These are phyloP conservation scores for Agelastica alni DNA, from an alignment of 2,888 invertebrate species.

Conservation along the genomic window DNA sequence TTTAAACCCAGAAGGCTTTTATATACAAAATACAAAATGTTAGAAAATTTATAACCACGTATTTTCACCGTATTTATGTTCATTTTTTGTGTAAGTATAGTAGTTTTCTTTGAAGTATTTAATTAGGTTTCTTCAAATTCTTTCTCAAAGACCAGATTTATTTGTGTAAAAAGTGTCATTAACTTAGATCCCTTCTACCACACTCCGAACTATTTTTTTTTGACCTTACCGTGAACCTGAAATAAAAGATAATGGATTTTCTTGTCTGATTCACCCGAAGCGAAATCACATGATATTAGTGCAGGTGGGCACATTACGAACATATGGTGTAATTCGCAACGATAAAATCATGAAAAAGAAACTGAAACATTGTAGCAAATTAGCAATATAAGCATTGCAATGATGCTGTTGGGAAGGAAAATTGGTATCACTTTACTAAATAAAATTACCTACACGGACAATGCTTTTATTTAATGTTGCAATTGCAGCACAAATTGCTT, in stretches of 20 bases:
- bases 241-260: conserved; percentile 23
- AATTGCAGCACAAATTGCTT: neutral
- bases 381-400: conserved; percentile 16
- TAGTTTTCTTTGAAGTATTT: too few species aligned
- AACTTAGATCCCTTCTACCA: too few species aligned
- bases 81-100: too few species aligned
- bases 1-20: too few species aligned
- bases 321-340: conserved; percentile 25
- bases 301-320: conserved; percentile 21
- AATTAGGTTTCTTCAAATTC: too few species aligned
- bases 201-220: too few species aligned
- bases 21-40: too few species aligned
- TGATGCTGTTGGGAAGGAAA: conserved; percentile 12
- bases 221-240: conserved; percentile 8
- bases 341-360: conserved; percentile 22
- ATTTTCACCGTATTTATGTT: too few species aligned
- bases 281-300: conserved; percentile 18
- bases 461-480: conserved; percentile 1
- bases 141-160: too few species aligned
- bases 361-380: conserved; percentile 18
- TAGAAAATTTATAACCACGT: too few species aligned
- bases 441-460: conserved; percentile 5
- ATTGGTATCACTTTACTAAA: conserved; percentile 17
- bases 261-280: conserved; percentile 14
- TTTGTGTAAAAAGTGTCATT: too few species aligned